phyloP scores from a whole-genome alignment of 2,113 vertebrate genomes.

The Butorides virescens region DNA sequence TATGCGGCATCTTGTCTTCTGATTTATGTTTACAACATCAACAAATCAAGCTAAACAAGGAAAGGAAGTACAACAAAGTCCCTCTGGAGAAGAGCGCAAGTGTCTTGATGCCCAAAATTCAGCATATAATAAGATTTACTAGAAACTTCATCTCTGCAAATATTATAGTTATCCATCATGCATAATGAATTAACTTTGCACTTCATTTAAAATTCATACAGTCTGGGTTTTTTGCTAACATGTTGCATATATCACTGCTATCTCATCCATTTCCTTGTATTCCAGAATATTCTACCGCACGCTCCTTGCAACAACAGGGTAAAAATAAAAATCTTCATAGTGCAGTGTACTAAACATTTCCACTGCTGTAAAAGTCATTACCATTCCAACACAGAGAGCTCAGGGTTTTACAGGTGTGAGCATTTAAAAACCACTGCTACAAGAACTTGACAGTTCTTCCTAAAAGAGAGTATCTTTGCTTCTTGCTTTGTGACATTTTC shows the following conservation, averaged over 20 bases:
- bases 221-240: neutral
- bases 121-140: neutral
- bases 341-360: neutral
- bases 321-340: neutral
- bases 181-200: constrained; percentile 29
- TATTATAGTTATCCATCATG: constrained; percentile 24
- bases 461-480: neutral
- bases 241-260: neutral
- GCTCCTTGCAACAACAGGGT: neutral
- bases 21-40: neutral
- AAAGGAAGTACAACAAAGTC: neutral
- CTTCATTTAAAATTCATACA: constrained; percentile 33
- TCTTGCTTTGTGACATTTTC: neutral
- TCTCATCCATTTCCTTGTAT: neutral
- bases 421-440: neutral
- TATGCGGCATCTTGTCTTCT: neutral
- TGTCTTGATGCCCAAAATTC: neutral
- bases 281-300: neutral
- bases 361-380: neutral
- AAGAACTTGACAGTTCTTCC: neutral
- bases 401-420: neutral
- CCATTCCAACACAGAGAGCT: neutral
- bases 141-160: neutral
- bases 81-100: neutral
- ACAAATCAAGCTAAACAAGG: neutral